Evolutionary conservation across 2,888 invertebrate species (phyloP).

Genomic region (Urechis unicinctus): DNA sequence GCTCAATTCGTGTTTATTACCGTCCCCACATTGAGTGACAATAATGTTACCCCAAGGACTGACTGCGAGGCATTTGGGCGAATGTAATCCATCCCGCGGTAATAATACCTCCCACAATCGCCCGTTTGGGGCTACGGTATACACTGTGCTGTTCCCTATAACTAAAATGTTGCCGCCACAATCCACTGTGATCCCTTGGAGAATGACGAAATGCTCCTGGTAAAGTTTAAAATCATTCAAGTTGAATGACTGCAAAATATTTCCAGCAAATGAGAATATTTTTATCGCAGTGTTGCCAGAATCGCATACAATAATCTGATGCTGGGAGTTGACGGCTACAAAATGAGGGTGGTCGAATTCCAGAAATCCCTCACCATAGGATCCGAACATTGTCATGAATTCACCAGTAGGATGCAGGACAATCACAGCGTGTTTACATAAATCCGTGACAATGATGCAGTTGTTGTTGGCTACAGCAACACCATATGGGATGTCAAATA

Average conservation of each 20-base stretch:
- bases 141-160: background rate
- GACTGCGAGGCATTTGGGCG: background rate
- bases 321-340: background rate
- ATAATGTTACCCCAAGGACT: background rate
- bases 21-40: background rate
- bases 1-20: background rate
- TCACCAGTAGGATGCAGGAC: background rate
- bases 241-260: background rate
- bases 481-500: background rate
- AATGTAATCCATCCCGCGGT: background rate
- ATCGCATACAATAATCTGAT: background rate
- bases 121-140: background rate
- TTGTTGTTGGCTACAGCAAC: background rate
- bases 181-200: background rate
- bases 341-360: background rate
- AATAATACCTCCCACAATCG: background rate
- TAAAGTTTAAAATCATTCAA: background rate
- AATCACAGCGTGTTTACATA: background rate
- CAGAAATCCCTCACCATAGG: background rate
- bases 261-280: background rate
- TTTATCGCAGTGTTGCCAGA: background rate
- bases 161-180: background rate
- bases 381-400: background rate
- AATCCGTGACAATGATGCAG: background rate
- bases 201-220: background rate